Conservation (phyloP, 2,888 invertebrate species). For the Notodonta dromedarius region DNA sequence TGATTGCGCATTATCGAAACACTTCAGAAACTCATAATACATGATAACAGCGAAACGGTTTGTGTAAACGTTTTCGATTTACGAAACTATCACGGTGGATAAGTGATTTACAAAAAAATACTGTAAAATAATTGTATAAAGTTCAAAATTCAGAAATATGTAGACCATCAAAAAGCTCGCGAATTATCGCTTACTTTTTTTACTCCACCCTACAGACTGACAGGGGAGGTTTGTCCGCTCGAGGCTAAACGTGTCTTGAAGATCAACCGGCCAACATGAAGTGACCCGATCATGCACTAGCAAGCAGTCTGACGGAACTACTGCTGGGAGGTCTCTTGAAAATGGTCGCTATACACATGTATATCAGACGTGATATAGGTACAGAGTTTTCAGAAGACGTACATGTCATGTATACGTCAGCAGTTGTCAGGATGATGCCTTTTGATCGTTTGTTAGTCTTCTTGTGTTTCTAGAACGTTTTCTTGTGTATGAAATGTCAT, state of each 20-base stretch:
- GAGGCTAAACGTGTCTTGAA: conserved; percentile 65
- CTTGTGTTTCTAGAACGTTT: conserved; percentile 25
- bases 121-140: background rate
- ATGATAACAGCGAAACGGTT: too few relatives aligned
- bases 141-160: conserved; percentile 39
- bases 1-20: background rate
- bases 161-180: conserved; percentile 53
- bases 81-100: too few relatives aligned
- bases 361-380: conserved; percentile 61
- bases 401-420: conserved; percentile 61
- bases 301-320: conserved; percentile 29
- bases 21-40: background rate
- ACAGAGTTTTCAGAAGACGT: conserved; percentile 63
- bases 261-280: conserved; percentile 48
- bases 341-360: conserved; percentile 65
- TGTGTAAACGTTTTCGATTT: too few relatives aligned
- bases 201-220: conserved; percentile 64
- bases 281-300: conserved; percentile 42
- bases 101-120: too few relatives aligned
- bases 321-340: conserved; percentile 43
- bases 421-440: conserved; percentile 58
- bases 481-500: conserved; percentile 9
- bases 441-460: conserved; percentile 47
- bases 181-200: conserved; percentile 73
- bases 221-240: conserved; percentile 59